Evolutionary conservation across 2,797 vertebrate species (phyloP).

Genomic region (Aulostomus chinensis): DNA sequence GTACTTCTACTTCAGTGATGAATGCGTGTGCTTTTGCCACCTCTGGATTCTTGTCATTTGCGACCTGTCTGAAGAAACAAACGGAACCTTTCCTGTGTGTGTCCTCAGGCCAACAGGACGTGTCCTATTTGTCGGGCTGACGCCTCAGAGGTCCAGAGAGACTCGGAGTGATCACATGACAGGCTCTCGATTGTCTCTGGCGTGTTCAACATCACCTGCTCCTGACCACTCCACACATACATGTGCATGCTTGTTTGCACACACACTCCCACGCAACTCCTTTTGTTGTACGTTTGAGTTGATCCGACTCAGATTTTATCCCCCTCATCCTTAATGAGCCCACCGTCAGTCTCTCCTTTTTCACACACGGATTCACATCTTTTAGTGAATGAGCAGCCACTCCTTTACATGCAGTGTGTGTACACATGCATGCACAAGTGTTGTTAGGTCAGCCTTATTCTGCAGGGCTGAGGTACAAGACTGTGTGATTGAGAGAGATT

Average conservation of each 20-base stretch:
- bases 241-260: constrained; percentile 18
- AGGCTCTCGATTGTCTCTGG: constrained; percentile 45
- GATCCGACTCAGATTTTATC: neutral
- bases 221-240: constrained; percentile 32
- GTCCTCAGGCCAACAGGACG: constrained; percentile 92
- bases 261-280: constrained; percentile 20
- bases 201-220: constrained; percentile 69
- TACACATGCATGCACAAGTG: constrained; percentile 34
- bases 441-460: constrained; percentile 35
- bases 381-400: constrained; percentile 22
- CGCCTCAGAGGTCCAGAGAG: constrained; percentile 96
- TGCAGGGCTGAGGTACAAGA: constrained; percentile 40
- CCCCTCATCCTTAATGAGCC: neutral
- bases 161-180: constrained; percentile 91
- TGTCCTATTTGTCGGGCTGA: constrained; percentile 98
- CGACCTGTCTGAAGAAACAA: neutral
- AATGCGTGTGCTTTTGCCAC: too few relatives aligned
- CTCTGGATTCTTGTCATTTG: neutral
- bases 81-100: constrained; percentile 24
- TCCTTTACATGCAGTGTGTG: constrained; percentile 4
- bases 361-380: constrained; percentile 20
- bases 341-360: constrained; percentile 6
- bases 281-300: constrained; percentile 36
- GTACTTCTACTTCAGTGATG: too few relatives aligned
- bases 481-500: constrained; percentile 9